Conservation (phyloP, 2,113 vertebrate species). For the Prunella himalayana region DNA sequence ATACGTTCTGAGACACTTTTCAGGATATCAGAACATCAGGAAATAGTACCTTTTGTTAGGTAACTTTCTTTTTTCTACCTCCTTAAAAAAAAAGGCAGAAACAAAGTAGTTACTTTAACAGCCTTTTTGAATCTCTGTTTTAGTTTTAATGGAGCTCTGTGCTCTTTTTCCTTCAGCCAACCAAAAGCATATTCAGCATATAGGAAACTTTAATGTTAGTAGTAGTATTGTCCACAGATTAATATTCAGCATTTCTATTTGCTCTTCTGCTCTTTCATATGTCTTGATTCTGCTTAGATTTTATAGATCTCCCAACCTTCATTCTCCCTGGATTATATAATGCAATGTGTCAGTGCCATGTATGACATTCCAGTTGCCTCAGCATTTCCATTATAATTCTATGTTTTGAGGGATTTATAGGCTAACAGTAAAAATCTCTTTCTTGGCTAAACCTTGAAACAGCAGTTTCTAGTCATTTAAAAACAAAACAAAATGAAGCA, state of each 20-base stretch:
- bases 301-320: conserved; percentile 43
- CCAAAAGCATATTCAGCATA: neutral
- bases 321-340: conserved; percentile 44
- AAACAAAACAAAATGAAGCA: conserved; percentile 44
- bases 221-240: neutral
- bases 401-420: conserved; percentile 45
- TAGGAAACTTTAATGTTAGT: conserved; percentile 3
- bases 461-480: conserved; percentile 28
- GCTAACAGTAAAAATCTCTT: conserved; percentile 37
- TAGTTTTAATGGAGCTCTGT: conserved; percentile 6
- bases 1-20: neutral
- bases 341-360: conserved; percentile 8
- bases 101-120: neutral
- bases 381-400: conserved; percentile 54
- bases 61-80: neutral
- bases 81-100: neutral
- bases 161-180: neutral
- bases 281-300: neutral
- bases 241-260: conserved; percentile 20
- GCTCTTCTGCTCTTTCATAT: neutral
- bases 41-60: neutral
- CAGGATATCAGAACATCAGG: neutral
- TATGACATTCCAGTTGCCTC: conserved; percentile 34
- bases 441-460: conserved; percentile 39
- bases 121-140: neutral